These are phyloP conservation scores for Cremastinae sp. DNA, from an alignment of 2,888 invertebrate species.

Conservation along the genomic window DNA sequence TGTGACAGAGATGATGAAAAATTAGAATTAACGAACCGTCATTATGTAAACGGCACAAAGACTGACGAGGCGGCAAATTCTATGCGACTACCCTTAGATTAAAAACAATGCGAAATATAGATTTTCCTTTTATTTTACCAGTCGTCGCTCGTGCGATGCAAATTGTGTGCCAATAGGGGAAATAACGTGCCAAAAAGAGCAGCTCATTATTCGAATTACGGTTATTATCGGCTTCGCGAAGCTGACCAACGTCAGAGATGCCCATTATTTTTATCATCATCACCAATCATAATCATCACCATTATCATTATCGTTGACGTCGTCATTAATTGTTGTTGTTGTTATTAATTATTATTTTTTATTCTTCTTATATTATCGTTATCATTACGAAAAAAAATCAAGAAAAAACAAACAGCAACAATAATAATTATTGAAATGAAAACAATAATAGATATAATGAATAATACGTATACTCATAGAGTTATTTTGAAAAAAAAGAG, in stretches of 20 bases:
- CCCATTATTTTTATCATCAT: constrained; percentile 61
- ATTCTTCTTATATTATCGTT: no score
- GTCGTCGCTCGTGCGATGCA: constrained; percentile 44
- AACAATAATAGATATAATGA: constrained; percentile 33
- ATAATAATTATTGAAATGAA: constrained; percentile 14
- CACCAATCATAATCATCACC: constrained; percentile 21
- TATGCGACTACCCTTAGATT: constrained; percentile 60
- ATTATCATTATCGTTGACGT: no score
- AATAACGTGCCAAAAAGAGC: constrained; percentile 63
- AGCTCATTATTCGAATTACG: constrained; percentile 71
- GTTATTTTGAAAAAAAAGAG: constrained; percentile 70
- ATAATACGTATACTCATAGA: constrained; percentile 59
- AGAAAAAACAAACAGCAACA: background rate
- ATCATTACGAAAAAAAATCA: background rate
- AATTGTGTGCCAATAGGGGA: constrained; percentile 49
- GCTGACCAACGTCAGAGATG: constrained; percentile 67
- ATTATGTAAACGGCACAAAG: constrained; percentile 70
- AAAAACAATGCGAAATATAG: constrained; percentile 49
- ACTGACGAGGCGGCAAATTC: constrained; percentile 72
- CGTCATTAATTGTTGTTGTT: no score
- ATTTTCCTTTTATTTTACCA: constrained; percentile 47
- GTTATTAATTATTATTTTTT: no score
- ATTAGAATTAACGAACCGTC: constrained; percentile 35
- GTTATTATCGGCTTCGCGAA: constrained; percentile 63
- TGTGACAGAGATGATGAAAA: constrained; percentile 2